Conservation (phyloP, 2,888 invertebrate species). For the Agrypnus murinus region DNA sequence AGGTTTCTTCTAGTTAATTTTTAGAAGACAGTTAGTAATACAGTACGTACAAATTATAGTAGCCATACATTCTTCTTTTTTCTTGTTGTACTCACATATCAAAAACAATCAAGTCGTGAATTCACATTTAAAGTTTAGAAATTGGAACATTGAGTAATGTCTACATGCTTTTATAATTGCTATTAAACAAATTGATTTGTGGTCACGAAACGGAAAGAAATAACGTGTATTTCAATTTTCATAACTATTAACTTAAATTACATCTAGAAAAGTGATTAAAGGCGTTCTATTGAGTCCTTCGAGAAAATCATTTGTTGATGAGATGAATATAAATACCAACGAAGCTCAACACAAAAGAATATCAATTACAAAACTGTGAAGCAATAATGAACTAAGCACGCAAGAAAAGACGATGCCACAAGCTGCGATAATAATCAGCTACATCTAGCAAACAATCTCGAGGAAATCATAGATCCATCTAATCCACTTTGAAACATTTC, state of each 20-base stretch:
- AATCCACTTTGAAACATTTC: not conserved
- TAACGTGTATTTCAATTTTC: constrained; percentile 24
- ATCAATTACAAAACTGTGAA: constrained; percentile 43
- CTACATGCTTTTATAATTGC: constrained; percentile 22
- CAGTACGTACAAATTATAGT: too few relatives aligned
- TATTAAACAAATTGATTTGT: constrained; percentile 10
- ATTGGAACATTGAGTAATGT: too few relatives aligned
- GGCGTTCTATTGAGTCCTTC: constrained; percentile 15
- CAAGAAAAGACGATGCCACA: constrained; percentile 37
- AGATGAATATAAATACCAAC: constrained; percentile 39
- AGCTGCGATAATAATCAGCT: constrained; percentile 45
- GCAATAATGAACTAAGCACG: constrained; percentile 37
- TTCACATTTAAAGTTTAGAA: too few relatives aligned
- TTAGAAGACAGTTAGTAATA: too few relatives aligned
- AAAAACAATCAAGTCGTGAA: too few relatives aligned
- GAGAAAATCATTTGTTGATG: constrained; percentile 21
- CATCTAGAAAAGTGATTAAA: constrained; percentile 17
- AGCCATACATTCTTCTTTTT: too few relatives aligned
- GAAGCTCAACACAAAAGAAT: constrained; percentile 37
- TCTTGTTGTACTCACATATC: too few relatives aligned
- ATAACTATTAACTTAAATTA: constrained; percentile 33
- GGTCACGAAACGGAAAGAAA: constrained; percentile 12
- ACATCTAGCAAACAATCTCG: constrained; percentile 9
- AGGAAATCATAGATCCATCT: constrained; percentile 17
- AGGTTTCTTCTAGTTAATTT: too few relatives aligned